phyloP scores from a whole-genome alignment of 2,113 vertebrate genomes.

The Poeciliopsis prolifica region DNA sequence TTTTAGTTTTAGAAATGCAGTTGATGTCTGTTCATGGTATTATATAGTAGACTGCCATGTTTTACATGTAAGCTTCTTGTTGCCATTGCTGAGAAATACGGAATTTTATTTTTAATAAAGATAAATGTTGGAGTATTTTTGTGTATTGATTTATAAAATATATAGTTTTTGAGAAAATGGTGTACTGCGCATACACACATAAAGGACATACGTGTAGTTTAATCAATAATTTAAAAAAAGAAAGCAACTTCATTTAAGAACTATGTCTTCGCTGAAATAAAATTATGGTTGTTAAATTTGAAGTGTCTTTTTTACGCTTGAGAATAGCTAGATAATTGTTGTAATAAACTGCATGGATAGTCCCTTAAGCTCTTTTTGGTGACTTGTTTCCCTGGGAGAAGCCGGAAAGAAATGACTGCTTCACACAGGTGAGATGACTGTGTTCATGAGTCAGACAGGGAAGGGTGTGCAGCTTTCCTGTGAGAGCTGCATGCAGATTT shows the following conservation, averaged over 20 bases:
- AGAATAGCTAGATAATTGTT: background rate
- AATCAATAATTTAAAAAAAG: background rate
- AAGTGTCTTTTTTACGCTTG: too few relatives aligned
- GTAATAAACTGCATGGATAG: background rate
- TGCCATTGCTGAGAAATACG: too few relatives aligned
- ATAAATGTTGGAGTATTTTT: too few relatives aligned
- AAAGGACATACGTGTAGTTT: too few relatives aligned
- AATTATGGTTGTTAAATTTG: background rate
- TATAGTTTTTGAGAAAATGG: too few relatives aligned
- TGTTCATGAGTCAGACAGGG: conserved; percentile 55
- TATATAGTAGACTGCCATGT: too few relatives aligned
- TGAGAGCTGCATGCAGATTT: conserved; percentile 12
- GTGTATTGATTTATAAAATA: too few relatives aligned
- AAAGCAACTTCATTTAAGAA: background rate
- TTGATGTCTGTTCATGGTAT: too few relatives aligned
- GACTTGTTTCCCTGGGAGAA: conserved; percentile 41
- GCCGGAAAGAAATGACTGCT: conserved; percentile 22
- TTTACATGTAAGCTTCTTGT: too few relatives aligned
- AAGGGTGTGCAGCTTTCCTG: conserved; percentile 23
- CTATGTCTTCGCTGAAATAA: background rate
- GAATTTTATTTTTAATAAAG: too few relatives aligned
- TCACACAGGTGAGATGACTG: conserved; percentile 56
- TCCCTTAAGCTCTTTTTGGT: background rate
- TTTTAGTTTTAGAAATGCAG: too few relatives aligned
- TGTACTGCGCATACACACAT: too few relatives aligned